phyloP scores from a whole-genome alignment of 2,888 invertebrate genomes.

The Coelinius sp. region DNA sequence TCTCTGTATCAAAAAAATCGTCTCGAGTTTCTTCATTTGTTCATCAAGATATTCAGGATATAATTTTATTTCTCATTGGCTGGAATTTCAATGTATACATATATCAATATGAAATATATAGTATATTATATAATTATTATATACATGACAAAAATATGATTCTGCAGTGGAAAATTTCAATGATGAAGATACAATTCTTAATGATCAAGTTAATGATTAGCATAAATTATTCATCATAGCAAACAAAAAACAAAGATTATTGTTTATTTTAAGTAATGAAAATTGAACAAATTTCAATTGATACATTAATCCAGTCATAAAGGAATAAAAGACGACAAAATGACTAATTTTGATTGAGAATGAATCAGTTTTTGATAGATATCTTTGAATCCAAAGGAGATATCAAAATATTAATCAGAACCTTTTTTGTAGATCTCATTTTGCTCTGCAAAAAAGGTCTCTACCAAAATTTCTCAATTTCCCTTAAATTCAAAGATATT shows the following conservation, averaged over 20 bases:
- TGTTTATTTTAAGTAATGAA: neutral
- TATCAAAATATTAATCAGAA: no score
- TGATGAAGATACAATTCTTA: neutral
- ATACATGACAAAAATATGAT: conserved; percentile 27
- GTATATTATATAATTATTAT: conserved; percentile 39
- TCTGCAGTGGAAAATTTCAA: neutral
- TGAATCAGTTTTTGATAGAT: no score
- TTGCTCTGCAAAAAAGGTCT: no score
- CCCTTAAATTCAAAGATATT: no score
- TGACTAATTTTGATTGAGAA: no score
- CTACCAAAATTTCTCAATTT: no score
- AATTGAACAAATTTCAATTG: no score
- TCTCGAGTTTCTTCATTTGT: neutral
- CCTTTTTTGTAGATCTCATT: no score
- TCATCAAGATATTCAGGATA: neutral
- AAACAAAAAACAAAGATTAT: neutral
- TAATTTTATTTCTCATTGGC: neutral
- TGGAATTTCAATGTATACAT: conserved; percentile 31
- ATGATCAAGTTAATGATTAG: conserved; percentile 14
- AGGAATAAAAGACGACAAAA: no score
- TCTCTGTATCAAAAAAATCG: neutral
- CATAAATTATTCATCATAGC: neutral
- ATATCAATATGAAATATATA: conserved; percentile 29
- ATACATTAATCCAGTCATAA: no score
- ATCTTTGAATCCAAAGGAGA: no score